Evolutionary conservation across 2,797 vertebrate species (phyloP).

Genomic region (Onychomys torridus): DNA sequence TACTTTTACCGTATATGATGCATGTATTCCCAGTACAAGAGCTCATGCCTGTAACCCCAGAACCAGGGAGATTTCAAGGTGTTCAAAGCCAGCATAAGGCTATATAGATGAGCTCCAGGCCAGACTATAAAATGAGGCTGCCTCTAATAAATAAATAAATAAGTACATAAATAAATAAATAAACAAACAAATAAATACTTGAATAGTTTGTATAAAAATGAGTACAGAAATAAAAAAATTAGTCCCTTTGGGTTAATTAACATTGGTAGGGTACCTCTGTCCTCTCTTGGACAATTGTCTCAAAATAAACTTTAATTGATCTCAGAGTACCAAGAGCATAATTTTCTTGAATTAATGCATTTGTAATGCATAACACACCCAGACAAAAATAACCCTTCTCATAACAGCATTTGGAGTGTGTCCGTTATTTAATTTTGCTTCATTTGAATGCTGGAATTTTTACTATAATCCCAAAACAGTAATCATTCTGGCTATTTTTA

Average conservation of each 20-base stretch:
- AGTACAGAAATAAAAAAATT: neutral
- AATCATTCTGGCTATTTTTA: constrained; percentile 33
- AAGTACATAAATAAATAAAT: neutral
- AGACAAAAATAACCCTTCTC: constrained; percentile 33
- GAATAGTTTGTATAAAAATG: neutral
- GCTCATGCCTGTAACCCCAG: neutral
- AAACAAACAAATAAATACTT: neutral
- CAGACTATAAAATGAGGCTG: neutral
- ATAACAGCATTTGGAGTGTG: neutral
- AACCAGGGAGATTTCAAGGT: neutral
- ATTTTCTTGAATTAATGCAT: neutral
- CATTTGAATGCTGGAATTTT: constrained; percentile 47
- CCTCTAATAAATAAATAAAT: neutral
- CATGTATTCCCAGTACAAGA: neutral
- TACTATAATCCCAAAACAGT: neutral
- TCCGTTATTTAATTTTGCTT: constrained; percentile 50
- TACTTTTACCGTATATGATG: neutral
- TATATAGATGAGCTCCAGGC: neutral
- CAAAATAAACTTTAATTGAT: constrained; percentile 50
- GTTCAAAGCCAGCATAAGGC: neutral
- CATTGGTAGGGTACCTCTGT: neutral
- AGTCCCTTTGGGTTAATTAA: constrained; percentile 22
- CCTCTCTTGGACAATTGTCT: neutral
- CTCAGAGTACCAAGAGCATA: constrained; percentile 24
- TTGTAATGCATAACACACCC: neutral